These are phyloP conservation scores for Chiloscyllium punctatum DNA, from an alignment of 2,797 vertebrate species.

Conservation along the genomic window DNA sequence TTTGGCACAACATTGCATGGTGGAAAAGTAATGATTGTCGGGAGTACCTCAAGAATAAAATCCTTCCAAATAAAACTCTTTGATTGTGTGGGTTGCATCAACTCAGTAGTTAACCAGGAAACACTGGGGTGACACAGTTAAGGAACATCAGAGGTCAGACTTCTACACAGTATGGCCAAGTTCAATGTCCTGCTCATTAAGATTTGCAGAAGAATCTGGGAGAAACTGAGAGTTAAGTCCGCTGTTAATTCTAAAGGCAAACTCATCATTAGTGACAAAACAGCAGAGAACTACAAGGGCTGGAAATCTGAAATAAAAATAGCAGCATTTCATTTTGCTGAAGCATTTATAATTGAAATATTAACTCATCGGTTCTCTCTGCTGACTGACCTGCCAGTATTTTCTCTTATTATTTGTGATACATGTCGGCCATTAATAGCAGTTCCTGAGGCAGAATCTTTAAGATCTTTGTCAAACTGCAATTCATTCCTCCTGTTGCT, in stretches of 20 bases:
- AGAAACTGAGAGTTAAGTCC: neutral
- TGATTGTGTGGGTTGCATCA: too few species aligned
- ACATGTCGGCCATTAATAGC: neutral
- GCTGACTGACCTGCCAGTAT: neutral
- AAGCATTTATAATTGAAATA: neutral
- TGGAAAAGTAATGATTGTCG: neutral
- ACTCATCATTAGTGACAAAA: neutral
- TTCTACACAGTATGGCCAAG: neutral
- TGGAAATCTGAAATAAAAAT: slow-evolving; percentile 14
- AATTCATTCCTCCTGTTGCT: neutral
- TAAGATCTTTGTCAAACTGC: neutral
- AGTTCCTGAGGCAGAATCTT: neutral
- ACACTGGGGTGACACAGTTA: neutral
- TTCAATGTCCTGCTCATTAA: neutral
- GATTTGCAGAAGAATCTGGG: neutral
- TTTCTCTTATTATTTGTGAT: neutral
- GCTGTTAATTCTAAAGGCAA: neutral
- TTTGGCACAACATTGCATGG: neutral
- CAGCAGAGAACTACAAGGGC: neutral
- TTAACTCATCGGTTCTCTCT: neutral
- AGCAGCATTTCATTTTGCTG: neutral
- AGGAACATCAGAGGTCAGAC: neutral
- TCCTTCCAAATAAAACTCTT: neutral
- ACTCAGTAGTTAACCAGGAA: neutral
- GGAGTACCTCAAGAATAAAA: neutral